Conservation (phyloP, 2,797 vertebrate species). For the Propithecus perrieri region DNA sequence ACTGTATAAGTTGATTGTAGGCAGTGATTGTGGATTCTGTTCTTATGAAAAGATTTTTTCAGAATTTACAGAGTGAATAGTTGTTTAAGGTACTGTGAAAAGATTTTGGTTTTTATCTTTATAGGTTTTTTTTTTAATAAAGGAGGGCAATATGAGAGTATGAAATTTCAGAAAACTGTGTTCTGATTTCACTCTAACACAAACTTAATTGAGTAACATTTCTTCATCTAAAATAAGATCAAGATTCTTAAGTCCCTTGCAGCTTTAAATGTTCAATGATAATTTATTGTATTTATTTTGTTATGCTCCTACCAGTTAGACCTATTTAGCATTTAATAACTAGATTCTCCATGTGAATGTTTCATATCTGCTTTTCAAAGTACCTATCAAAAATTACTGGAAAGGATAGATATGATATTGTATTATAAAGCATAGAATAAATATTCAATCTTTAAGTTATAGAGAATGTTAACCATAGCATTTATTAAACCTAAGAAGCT, state of each 20-base stretch:
- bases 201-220: background rate
- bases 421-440: background rate
- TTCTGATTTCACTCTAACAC: background rate
- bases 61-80: background rate
- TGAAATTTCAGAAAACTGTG: background rate
- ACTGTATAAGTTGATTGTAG: background rate
- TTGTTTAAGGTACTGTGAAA: background rate
- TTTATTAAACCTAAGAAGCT: background rate
- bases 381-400: background rate
- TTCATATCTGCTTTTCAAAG: conserved; percentile 29
- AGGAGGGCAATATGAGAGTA: background rate
- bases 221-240: conserved; percentile 10
- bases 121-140: background rate
- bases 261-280: background rate
- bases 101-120: background rate
- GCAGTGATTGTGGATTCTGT: background rate
- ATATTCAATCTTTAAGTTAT: background rate
- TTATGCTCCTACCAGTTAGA: background rate
- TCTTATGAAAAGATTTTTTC: background rate
- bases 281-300: background rate
- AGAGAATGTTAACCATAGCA: background rate
- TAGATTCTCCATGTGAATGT: background rate
- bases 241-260: background rate
- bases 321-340: background rate
- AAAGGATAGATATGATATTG: background rate